Evolutionary conservation across 2,888 invertebrate species (phyloP).

Genomic region (Polydesmus complanatus): DNA sequence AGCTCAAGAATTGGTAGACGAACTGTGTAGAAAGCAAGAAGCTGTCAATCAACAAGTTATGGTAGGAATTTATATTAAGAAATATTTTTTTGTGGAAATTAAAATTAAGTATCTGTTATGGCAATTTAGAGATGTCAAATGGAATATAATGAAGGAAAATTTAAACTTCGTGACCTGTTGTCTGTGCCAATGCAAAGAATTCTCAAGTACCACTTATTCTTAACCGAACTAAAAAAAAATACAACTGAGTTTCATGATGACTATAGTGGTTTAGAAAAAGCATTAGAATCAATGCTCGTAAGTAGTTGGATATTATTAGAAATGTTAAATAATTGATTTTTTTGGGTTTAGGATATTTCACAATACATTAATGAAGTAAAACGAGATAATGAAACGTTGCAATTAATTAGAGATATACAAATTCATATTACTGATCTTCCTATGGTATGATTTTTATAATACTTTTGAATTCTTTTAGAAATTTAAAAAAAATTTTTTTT

Average conservation of each 20-base stretch:
- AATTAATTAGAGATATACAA: slow-evolving; percentile 79
- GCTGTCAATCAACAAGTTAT: slow-evolving; percentile 50
- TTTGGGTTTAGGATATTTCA: slow-evolving; percentile 54
- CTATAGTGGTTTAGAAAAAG: slow-evolving; percentile 62
- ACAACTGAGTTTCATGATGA: slow-evolving; percentile 57
- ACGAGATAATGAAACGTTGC: slow-evolving; percentile 82
- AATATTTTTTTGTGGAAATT: slow-evolving; percentile 4
- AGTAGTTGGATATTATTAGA: neutral
- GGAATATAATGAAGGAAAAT: slow-evolving; percentile 85
- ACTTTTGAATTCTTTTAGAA: neutral
- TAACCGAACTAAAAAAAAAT: slow-evolving; percentile 41
- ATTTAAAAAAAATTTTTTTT: slow-evolving; percentile 5
- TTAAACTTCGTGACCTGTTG: slow-evolving; percentile 84
- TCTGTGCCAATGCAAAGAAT: slow-evolving; percentile 98
- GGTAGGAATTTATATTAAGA: slow-evolving; percentile 36
- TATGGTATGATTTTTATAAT: slow-evolving; percentile 20
- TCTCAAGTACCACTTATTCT: slow-evolving; percentile 85
- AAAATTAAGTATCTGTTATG: neutral
- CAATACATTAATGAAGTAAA: slow-evolving; percentile 97
- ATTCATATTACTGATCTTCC: slow-evolving; percentile 37
- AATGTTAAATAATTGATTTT: neutral
- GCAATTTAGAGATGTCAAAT: slow-evolving; percentile 77
- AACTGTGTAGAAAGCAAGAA: slow-evolving; percentile 52
- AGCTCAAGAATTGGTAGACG: slow-evolving; percentile 74
- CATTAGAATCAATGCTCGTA: slow-evolving; percentile 80